These are phyloP conservation scores for Chaitophorus viminalis DNA, from an alignment of 2,888 invertebrate genomes.

Conservation along the genomic window DNA sequence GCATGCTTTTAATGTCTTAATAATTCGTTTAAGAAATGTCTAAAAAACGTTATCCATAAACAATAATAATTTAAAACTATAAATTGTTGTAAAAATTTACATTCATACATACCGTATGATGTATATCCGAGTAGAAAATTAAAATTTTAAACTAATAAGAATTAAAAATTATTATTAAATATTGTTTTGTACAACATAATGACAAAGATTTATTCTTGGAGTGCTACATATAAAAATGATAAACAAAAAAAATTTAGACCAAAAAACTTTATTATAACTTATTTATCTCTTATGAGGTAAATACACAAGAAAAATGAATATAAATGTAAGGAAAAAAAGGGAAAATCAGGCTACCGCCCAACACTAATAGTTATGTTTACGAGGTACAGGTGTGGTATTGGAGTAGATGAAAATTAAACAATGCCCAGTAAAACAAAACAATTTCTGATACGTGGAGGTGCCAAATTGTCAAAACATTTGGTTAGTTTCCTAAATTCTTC, in stretches of 20 bases:
- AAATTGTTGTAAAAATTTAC: no score
- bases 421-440: conserved; percentile 33
- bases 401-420: conserved; percentile 32
- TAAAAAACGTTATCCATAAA: no score
- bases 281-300: background rate
- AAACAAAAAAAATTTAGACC: background rate
- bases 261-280: background rate
- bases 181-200: no score
- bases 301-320: background rate
- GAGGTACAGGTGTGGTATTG: background rate
- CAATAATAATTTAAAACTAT: no score
- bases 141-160: no score
- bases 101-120: no score
- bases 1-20: background rate
- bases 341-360: background rate
- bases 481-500: conserved; percentile 21
- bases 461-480: conserved; percentile 32
- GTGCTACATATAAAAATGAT: background rate
- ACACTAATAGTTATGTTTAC: conserved; percentile 16
- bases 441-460: conserved; percentile 10
- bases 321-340: background rate
- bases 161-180: no score
- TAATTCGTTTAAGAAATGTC: background rate
- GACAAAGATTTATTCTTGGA: no score
- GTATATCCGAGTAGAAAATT: no score